Evolutionary conservation across 1,140 invertebrate genomes (phyloP), one percentile per base, ranked within the genome.

Genomic region (Tribolium madens): DNA sequence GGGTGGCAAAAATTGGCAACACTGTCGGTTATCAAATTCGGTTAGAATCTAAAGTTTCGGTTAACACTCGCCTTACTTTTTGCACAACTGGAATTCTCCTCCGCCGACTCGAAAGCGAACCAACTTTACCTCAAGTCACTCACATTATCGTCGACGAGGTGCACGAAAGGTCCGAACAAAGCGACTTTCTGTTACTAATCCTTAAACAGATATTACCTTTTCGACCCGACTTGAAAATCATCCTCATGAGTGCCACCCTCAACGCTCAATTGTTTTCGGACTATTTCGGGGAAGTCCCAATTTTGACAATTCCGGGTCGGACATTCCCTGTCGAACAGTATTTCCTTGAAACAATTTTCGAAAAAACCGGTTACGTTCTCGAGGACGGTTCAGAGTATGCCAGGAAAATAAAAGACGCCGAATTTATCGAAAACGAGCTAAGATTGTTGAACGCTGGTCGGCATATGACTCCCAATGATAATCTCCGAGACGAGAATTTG

Each of bases 51-150:
- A 92, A 95, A 89, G 86, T 93, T 15, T 92, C 94, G 70, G 84
- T 87, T 0, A 91, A 91, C 85, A 98, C 96, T 0, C 88, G 95
- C 14, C 85, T 96, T 1, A 92, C 90, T 13, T 98, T 97, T 87
- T 98, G 96, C 84, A 98, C 97, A 0, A 97, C 94, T 10, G 97
- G 96, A 75, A 96, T 98, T 73, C 86, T 98, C 15, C 83, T 98
- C 21, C 89, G 95, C 52, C 91, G 94, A 74, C 86, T 98, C 18
- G 91, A 94, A 79, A 88, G 89, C n/a, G 92, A 95, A 84, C 91
- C 93, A 0, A 83, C 89, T 10, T 84, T 96, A 14, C 86, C 88
- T n/a, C 89, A 90, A 10, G 91, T 94, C 0, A 92, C 93, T 0
- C 94, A 96, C 82, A 87, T 96, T 15, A 90, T 96, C 76, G 90